These are phyloP conservation scores for Trissonchulus sp. DNA, from an alignment of 2,888 invertebrate genomes.

Conservation along the genomic window DNA sequence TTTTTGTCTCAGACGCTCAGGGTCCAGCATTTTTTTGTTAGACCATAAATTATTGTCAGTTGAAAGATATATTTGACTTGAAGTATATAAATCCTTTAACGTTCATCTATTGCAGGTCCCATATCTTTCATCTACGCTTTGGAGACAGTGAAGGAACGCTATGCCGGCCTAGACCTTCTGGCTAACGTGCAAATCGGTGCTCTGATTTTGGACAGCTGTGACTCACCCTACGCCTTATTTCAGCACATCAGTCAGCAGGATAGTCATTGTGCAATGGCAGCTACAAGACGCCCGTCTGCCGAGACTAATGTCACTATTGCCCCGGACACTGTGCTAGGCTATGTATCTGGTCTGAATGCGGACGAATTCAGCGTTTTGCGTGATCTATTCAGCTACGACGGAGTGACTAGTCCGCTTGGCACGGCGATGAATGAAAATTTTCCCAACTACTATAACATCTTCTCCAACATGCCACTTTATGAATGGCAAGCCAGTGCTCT, in stretches of 20 bases:
- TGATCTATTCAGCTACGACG: not conserved
- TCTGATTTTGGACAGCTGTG: slow-evolving; percentile 27
- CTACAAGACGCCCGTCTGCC: not conserved
- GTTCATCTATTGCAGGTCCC: slow-evolving; percentile 19
- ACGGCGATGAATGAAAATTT: too few relatives aligned
- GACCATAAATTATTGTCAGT: too few relatives aligned
- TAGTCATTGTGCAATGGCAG: not conserved
- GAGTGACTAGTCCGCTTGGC: slow-evolving; percentile 3
- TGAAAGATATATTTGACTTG: too few relatives aligned
- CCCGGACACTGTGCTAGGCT: slow-evolving; percentile 9
- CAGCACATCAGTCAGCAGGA: slow-evolving; percentile 1
- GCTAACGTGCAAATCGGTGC: slow-evolving; percentile 22
- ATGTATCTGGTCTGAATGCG: not conserved
- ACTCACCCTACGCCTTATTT: not conserved
- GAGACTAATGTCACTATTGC: slow-evolving; percentile 22
- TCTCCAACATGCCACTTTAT: slow-evolving; percentile 18
- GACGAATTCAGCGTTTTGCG: not conserved
- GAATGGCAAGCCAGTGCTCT: slow-evolving; percentile 25
- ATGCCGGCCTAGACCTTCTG: slow-evolving; percentile 26
- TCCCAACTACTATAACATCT: slow-evolving; percentile 9
- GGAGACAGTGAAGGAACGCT: slow-evolving; percentile 28
- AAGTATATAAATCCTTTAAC: too few relatives aligned
- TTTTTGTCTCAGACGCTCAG: too few relatives aligned
- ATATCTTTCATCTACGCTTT: slow-evolving; percentile 31
- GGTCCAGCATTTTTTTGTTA: too few relatives aligned